A percentile compares a stretch with the other conserved stretches of the same genome.
Conservation (phyloP, 1,140 invertebrate species). For the Bombyx mori region ASM3026992v2 NC_085120.1:3108001-3108500, state of each 20-base stretch:
- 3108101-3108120: conserved; percentile 42
- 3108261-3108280: conserved; percentile 26
- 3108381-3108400: too few species aligned
- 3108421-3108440: too few species aligned
- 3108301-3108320: too few species aligned
- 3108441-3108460: too few species aligned
- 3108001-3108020: conserved; percentile 9
- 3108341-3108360: too few species aligned
- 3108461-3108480: too few species aligned
- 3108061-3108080: conserved; percentile 33
- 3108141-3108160: conserved; percentile 22
- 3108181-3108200: conserved; percentile 48
- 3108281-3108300: too few species aligned
- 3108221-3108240: conserved; percentile 40
- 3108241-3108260: conserved; percentile 38
- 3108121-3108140: conserved; percentile 26
- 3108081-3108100: conserved; percentile 35
- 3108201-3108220: conserved; percentile 42
- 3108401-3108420: too few species aligned
- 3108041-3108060: background rate
- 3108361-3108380: too few species aligned
- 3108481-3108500: too few species aligned
- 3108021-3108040: conserved; percentile 9
- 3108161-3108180: conserved; percentile 24
- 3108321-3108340: too few species aligned